Conservation (phyloP, 2,888 invertebrate species). For the Conops quadrifasciatus region DNA sequence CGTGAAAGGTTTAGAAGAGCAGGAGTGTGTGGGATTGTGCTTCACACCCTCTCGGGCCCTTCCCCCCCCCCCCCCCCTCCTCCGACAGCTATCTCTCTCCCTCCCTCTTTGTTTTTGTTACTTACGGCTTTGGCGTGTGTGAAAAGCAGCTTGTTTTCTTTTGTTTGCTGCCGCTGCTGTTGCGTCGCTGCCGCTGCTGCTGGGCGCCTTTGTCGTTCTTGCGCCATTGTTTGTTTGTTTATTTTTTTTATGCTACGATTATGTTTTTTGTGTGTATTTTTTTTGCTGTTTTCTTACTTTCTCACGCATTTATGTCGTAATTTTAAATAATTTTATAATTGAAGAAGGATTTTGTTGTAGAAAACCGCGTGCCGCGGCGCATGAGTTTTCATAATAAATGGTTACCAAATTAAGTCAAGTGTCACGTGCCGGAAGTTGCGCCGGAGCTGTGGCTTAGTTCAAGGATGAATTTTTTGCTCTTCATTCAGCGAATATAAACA, state of each 20-base stretch:
- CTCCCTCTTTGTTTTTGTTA: too few species aligned
- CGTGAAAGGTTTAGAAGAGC: too few species aligned
- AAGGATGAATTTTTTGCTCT: too few species aligned
- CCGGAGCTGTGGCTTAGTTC: constrained; percentile 13
- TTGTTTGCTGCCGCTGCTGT: too few species aligned
- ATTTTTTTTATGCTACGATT: background rate
- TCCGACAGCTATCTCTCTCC: too few species aligned
- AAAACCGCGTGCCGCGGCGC: background rate
- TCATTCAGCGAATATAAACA: too few species aligned
- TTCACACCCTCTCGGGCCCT: too few species aligned
- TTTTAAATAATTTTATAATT: constrained; percentile 34
- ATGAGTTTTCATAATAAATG: background rate
- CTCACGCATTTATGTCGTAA: constrained; percentile 16
- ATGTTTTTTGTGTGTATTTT: background rate
- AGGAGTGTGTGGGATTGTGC: constrained; percentile 11
- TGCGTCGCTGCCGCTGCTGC: too few species aligned
- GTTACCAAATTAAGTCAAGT: constrained; percentile 24
- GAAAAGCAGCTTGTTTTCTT: too few species aligned
- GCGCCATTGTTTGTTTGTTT: background rate
- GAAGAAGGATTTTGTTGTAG: constrained; percentile 2
- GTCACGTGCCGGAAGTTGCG: background rate
- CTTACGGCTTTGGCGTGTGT: too few species aligned
- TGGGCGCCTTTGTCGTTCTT: background rate
- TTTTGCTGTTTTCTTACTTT: background rate
- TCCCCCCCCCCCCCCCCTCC: too few species aligned